These are phyloP conservation scores for Trileptium ribeirensis DNA, from an alignment of 2,888 invertebrate genomes.

Conservation along the genomic window DNA sequence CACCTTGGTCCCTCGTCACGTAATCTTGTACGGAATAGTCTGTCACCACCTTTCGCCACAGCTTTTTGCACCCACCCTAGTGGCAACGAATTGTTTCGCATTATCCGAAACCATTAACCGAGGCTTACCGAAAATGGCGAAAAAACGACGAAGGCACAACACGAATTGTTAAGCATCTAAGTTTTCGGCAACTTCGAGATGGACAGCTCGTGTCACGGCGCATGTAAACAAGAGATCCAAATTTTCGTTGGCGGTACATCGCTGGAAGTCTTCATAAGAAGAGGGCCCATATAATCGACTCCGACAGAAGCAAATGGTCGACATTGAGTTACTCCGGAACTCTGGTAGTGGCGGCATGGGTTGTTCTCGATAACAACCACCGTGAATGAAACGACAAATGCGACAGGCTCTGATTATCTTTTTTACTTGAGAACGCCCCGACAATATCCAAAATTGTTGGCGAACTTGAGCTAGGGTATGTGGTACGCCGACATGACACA, in stretches of 20 bases:
- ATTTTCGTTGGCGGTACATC: background rate
- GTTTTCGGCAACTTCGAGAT: slow-evolving; percentile 23
- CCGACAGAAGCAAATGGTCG: background rate
- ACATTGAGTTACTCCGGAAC: background rate
- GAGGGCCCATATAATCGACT: slow-evolving; percentile 11
- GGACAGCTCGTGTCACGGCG: slow-evolving; percentile 14
- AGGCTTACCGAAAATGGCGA: slow-evolving; percentile 41
- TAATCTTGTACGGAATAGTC: too few species aligned
- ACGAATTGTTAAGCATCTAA: slow-evolving; percentile 47
- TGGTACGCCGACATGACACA: too few species aligned
- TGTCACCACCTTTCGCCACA: too few species aligned
- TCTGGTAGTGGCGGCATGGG: background rate
- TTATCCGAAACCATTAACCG: slow-evolving; percentile 50
- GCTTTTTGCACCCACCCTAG: too few species aligned
- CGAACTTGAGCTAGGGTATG: too few species aligned
- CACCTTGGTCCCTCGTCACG: too few species aligned
- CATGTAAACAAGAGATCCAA: slow-evolving; percentile 23
- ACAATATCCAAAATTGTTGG: too few species aligned
- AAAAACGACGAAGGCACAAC: slow-evolving; percentile 45
- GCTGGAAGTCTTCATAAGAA: background rate
- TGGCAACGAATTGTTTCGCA: slow-evolving; percentile 48
- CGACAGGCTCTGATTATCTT: too few species aligned
- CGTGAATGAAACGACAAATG: too few species aligned
- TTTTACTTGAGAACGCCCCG: too few species aligned
- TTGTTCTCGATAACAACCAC: background rate